Conservation (phyloP, 1,140 invertebrate species). For the Habropoda laboriosa region DNA sequence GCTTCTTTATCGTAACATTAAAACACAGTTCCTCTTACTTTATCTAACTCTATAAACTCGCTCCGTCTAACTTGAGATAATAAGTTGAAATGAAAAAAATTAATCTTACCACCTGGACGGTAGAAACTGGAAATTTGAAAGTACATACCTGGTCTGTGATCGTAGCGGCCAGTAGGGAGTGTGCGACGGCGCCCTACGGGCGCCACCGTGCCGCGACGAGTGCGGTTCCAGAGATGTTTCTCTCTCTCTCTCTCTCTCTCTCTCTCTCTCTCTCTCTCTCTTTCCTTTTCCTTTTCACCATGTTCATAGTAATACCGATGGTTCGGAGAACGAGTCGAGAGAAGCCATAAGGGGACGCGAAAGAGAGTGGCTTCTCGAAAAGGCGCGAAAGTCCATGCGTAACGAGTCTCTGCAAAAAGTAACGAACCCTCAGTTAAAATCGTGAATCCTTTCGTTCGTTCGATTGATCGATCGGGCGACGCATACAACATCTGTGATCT, state of each 20-base stretch:
- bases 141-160: slow-evolving; percentile 68
- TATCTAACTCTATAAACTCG: no score
- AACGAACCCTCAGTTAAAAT: no score
- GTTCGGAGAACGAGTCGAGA: slow-evolving; percentile 23
- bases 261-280: slow-evolving; percentile 38
- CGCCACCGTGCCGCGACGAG: slow-evolving; percentile 77
- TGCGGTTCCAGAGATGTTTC: slow-evolving; percentile 70
- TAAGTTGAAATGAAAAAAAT: no score
- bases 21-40: no score
- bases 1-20: no score
- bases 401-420: slow-evolving; percentile 61
- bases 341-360: slow-evolving; percentile 58
- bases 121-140: not conserved
- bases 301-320: not conserved
- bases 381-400: slow-evolving; percentile 66
- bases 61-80: no score
- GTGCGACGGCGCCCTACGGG: slow-evolving; percentile 78
- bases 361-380: slow-evolving; percentile 36
- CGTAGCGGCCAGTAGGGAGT: slow-evolving; percentile 71
- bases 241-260: slow-evolving; percentile 52
- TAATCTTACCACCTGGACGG: not conserved
- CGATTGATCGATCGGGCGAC: no score
- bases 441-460: slow-evolving; percentile 38
- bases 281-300: slow-evolving; percentile 49
- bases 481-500: no score